Conservation (phyloP, 2,797 vertebrate species). For the Acestrorhynchus altus region DNA sequence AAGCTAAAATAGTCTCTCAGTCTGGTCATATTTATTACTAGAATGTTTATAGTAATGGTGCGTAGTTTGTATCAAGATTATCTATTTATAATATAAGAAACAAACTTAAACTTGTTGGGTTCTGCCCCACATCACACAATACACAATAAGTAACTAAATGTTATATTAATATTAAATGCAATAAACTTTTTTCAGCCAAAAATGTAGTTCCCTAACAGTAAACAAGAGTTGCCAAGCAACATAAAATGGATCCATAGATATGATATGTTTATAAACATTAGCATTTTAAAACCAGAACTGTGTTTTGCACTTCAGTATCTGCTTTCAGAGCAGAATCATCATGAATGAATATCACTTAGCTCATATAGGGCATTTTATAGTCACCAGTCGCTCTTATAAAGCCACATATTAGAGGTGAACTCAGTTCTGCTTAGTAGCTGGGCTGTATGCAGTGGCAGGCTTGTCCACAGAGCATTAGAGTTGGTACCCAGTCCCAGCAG, state of each 20-base stretch:
- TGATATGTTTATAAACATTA: background rate
- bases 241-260: background rate
- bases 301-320: too few relatives aligned
- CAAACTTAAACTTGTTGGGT: too few relatives aligned
- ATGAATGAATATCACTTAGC: background rate
- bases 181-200: too few relatives aligned
- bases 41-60: too few relatives aligned
- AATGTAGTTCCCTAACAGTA: background rate
- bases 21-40: too few relatives aligned
- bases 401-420: background rate
- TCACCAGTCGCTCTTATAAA: background rate
- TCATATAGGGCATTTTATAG: background rate
- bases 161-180: too few relatives aligned
- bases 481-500: constrained; percentile 29
- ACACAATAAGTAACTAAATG: too few relatives aligned
- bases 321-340: too few relatives aligned
- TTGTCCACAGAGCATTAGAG: background rate
- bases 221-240: background rate
- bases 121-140: too few relatives aligned
- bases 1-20: too few relatives aligned
- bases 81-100: too few relatives aligned
- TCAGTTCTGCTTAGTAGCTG: background rate
- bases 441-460: background rate
- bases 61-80: too few relatives aligned
- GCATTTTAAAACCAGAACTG: background rate